Percentiles rank a stretch among this genome's conserved stretches.
phyloP scores from a whole-genome alignment of 1,140 invertebrate genomes.

The Sitodiplosis mosellana region DNA sequence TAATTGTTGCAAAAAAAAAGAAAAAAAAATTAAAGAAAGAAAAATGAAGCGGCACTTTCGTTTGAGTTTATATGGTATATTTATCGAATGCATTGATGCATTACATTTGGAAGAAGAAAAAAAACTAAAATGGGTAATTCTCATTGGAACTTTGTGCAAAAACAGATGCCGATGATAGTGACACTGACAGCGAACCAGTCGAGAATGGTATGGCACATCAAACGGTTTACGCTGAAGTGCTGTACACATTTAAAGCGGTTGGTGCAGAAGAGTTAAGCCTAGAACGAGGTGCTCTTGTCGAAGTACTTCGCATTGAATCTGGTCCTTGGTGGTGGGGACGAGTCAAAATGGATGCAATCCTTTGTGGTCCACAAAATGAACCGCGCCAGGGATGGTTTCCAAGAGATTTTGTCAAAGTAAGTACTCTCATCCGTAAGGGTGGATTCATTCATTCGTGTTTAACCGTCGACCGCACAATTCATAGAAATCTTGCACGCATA shows the following conservation, averaged over 20 bases:
- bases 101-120: too few species aligned
- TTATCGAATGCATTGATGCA: too few species aligned
- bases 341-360: slow-evolving; percentile 15
- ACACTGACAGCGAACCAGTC: not conserved
- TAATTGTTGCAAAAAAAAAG: not conserved
- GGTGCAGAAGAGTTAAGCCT: slow-evolving; percentile 21
- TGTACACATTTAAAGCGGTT: slow-evolving; percentile 21
- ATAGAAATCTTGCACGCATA: too few species aligned
- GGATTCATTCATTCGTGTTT: too few species aligned
- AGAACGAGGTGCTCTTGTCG: slow-evolving; percentile 19
- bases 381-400: slow-evolving; percentile 23
- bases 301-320: slow-evolving; percentile 20
- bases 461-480: too few species aligned
- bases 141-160: too few species aligned
- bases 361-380: slow-evolving; percentile 16
- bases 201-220: not conserved
- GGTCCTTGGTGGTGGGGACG: slow-evolving; percentile 24
- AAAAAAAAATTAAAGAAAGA: not conserved
- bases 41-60: not conserved
- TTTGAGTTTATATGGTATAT: too few species aligned
- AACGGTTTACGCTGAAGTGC: slow-evolving; percentile 19
- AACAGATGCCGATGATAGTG: slow-evolving; percentile 1
- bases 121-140: too few species aligned
- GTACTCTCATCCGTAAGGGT: too few species aligned
- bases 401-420: slow-evolving; percentile 20